These are phyloP conservation scores for Tringa solitaria DNA, from an alignment of 2,113 vertebrate species.

Conservation along the genomic window DNA sequence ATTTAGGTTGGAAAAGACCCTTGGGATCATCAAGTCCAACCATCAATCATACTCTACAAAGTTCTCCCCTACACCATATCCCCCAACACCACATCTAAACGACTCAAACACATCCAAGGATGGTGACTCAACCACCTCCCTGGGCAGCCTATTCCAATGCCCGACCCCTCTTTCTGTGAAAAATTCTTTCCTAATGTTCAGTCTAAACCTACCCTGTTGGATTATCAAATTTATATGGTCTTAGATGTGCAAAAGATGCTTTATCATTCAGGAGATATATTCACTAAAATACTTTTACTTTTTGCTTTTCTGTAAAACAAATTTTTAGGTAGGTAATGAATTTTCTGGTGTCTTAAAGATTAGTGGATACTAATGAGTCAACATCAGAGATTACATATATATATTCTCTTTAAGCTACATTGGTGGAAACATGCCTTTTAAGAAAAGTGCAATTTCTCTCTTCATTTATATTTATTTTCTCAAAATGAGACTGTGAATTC, in stretches of 20 bases:
- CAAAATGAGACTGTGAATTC: not conserved
- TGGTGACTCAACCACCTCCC: no score
- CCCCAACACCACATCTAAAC: no score
- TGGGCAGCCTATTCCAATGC: no score
- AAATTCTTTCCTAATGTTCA: no score
- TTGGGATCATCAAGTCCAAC: no score
- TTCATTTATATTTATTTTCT: not conserved
- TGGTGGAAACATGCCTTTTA: not conserved
- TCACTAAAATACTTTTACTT: not conserved
- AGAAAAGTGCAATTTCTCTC: not conserved
- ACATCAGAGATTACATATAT: fast-evolving
- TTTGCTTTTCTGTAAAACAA: not conserved
- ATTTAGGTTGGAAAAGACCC: no score
- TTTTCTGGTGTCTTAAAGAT: not conserved
- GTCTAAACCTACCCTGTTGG: no score
- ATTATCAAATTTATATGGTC: not conserved
- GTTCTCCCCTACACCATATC: no score
- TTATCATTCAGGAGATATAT: not conserved
- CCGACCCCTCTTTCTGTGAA: no score
- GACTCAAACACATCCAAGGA: no score
- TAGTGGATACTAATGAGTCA: not conserved
- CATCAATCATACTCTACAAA: no score
- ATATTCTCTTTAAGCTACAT: not conserved
- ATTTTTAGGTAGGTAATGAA: not conserved
- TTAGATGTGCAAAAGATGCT: not conserved